Evolutionary conservation across 2,113 vertebrate genomes (phyloP).

Genomic region (Melanocharis versteri): DNA sequence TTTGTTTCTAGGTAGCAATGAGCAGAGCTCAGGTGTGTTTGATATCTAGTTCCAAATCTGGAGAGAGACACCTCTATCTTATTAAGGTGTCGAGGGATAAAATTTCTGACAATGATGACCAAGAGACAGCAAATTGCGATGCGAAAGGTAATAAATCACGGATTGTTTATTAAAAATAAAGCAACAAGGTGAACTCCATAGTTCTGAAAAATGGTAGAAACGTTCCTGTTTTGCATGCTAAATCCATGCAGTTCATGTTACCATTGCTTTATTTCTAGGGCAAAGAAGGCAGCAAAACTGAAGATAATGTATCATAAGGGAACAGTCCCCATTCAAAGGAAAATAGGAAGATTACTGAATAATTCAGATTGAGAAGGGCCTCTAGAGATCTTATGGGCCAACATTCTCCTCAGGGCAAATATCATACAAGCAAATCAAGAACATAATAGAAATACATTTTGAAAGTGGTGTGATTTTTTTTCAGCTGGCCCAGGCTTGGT

Average conservation of each 20-base stretch:
- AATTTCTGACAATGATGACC: slow-evolving; percentile 85
- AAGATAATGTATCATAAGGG: neutral
- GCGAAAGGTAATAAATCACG: slow-evolving; percentile 79
- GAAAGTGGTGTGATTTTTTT: neutral
- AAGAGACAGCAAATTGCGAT: slow-evolving; percentile 90
- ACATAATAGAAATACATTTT: neutral
- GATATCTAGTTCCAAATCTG: slow-evolving; percentile 82
- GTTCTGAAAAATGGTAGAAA: neutral
- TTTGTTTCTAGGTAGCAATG: slow-evolving; percentile 89
- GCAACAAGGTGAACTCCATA: neutral
- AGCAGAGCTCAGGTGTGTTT: slow-evolving; percentile 91
- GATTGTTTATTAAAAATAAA: neutral
- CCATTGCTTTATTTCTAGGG: neutral
- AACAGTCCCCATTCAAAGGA: neutral
- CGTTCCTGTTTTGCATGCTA: neutral
- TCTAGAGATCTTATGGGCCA: neutral
- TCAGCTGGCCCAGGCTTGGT: neutral
- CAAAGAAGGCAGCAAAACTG: neutral
- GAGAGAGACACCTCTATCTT: slow-evolving; percentile 85
- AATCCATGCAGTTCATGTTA: neutral
- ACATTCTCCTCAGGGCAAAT: neutral
- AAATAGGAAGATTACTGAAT: neutral
- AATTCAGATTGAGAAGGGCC: neutral
- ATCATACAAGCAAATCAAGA: fast-evolving
- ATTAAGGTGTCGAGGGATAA: slow-evolving; percentile 83